Base-by-base conservation (phyloP, 2,113 vertebrate genomes). In the Mixornis gularis region DNA sequence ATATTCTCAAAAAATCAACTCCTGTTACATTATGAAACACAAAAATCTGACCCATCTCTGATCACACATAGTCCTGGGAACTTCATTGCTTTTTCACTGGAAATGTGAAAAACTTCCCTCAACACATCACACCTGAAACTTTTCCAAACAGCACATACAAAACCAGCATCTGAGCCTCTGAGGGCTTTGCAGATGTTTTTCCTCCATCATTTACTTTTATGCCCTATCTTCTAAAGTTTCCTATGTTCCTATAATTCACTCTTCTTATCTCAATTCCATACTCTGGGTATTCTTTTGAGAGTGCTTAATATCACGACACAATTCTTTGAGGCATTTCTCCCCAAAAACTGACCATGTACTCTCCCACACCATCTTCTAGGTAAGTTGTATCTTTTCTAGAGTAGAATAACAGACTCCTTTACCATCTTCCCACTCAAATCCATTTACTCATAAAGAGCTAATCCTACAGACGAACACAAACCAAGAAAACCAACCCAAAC, bases 391-490 rank as follows among this genome's bases (percentile, higher is more conserved):
- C 0, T 32, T 62, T 82, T 76, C 41, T 62, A 73, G 27, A 32
- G 24, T 65, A 46, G 55, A 85, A 58, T 65, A 82, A 65, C 10
- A 79, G 32, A 60, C 2, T 30, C 7, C 10, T 48, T 27, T 74
- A 36, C 38, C 25, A 34, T 26, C 29, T 69, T 85, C 29, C 9
- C 34, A 52, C 26, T 72, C 20, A 89, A 70, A 71, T 52, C 12
- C 9, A 46, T 66, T 81, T 84, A 46, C 22, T 74, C 12, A 68
- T 16, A 25, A 85, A 74, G 89, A 29, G 4, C 10, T 64, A 56
- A 7, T 56, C 20, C 5, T 60, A 22, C 1, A 1, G 55, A 52
- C 0, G 19, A 5, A 21, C 5, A 36, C 22, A 64, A 64, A 40
- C 7, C 4, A 58, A 36, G n/a, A 41, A 64, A 19, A 34, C 2